Conservation (phyloP, 2,888 invertebrate genomes). For the Drosophila mimetica region DNA sequence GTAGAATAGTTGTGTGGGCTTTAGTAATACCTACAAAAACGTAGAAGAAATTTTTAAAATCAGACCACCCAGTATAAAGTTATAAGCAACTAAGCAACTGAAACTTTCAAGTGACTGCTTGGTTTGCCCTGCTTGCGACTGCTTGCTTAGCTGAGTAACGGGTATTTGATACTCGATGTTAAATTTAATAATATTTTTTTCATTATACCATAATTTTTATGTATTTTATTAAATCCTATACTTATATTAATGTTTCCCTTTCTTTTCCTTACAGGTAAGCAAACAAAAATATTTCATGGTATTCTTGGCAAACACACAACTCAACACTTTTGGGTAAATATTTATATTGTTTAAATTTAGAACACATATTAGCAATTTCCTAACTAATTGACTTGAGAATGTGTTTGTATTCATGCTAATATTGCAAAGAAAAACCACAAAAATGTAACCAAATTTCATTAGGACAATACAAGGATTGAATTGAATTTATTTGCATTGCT, state of each 20-base stretch:
- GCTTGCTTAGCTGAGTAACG: no score
- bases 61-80: no score
- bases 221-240: no score
- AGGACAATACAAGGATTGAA: not conserved
- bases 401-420: not conserved
- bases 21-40: no score
- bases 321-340: conserved; percentile 3
- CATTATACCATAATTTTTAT: not conserved
- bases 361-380: not conserved
- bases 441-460: conserved; percentile 18
- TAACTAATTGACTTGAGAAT: not conserved
- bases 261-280: conserved; percentile 34
- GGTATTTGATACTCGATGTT: no score
- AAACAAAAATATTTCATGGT: not conserved
- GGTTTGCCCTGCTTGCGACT: no score
- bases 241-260: not conserved
- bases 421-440: not conserved
- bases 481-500: not conserved
- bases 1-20: no score
- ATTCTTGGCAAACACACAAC: not conserved
- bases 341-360: not conserved
- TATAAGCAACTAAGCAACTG: no score
- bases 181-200: no score
- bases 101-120: no score
- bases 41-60: no score